These are phyloP conservation scores for Clanis bilineata DNA, from an alignment of 2,888 invertebrate genomes.

Conservation along the genomic window DNA sequence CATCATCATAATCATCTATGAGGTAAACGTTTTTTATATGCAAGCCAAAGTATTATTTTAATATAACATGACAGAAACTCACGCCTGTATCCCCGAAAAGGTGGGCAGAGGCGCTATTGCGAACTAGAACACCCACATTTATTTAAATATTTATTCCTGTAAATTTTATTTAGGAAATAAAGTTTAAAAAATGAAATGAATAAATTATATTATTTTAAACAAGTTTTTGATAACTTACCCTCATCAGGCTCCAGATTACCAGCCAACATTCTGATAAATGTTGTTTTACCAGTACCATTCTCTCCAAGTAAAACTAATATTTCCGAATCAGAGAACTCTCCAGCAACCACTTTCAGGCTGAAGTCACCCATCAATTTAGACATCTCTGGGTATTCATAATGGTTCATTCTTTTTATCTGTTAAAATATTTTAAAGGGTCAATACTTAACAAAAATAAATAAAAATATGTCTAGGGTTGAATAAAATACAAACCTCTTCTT, in stretches of 20 bases:
- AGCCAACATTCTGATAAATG: constrained; percentile 99
- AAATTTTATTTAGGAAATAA: neutral
- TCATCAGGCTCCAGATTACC: constrained; percentile 96
- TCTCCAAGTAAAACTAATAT: constrained; percentile 98
- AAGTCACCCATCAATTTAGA: constrained; percentile 91
- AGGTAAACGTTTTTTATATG: too few relatives aligned
- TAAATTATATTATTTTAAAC: neutral
- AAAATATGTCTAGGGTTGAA: neutral
- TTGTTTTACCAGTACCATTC: constrained; percentile 99
- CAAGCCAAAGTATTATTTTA: too few relatives aligned
- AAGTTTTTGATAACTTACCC: constrained; percentile 53
- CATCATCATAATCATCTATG: too few relatives aligned
- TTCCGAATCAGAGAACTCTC: constrained; percentile 99
- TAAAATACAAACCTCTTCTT: constrained; percentile 88
- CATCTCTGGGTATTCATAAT: constrained; percentile 98
- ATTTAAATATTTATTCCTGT: too few relatives aligned
- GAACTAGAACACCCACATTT: too few relatives aligned
- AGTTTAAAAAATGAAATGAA: neutral
- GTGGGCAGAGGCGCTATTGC: too few relatives aligned
- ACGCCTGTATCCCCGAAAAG: too few relatives aligned
- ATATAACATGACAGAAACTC: too few relatives aligned
- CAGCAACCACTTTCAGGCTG: constrained; percentile 89
- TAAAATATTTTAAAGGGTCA: constrained; percentile 13
- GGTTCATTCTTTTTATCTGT: constrained; percentile 94
- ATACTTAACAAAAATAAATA: constrained; percentile 4